Percentiles rank a stretch among this genome's conserved stretches.
These are phyloP conservation scores for Thamnophis elegans DNA, from an alignment of 2,797 vertebrate genomes.

Conservation along the genomic window DNA sequence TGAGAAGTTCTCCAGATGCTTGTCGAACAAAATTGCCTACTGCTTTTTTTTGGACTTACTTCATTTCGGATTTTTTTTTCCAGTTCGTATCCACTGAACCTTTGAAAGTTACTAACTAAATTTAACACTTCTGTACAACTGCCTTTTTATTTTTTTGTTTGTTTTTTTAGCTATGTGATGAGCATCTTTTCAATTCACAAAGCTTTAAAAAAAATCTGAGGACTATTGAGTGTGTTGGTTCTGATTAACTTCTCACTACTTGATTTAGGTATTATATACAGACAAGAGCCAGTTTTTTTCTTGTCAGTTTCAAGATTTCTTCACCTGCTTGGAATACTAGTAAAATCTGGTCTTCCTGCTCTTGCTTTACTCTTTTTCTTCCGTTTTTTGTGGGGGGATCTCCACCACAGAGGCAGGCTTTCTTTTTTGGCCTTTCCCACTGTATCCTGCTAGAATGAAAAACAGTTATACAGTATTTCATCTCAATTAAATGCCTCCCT, in stretches of 20 bases:
- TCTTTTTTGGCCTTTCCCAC: slow-evolving; percentile 67
- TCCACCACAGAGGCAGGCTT: slow-evolving; percentile 71
- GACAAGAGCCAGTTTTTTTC: neutral
- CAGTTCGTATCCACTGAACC: neutral
- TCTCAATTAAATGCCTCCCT: slow-evolving; percentile 71
- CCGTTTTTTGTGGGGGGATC: slow-evolving; percentile 66
- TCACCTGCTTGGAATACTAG: slow-evolving; percentile 64
- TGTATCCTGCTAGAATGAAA: slow-evolving; percentile 65
- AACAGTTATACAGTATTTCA: slow-evolving; percentile 66
- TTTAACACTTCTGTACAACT: slow-evolving; percentile 5
- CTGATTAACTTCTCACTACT: neutral
- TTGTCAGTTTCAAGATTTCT: slow-evolving; percentile 33
- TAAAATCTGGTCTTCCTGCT: slow-evolving; percentile 67
- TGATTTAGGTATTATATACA: slow-evolving; percentile 25
- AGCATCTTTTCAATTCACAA: slow-evolving; percentile 6
- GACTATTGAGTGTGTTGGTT: neutral
- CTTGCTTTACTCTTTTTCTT: slow-evolving; percentile 73
- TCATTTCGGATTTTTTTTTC: neutral
- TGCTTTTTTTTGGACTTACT: slow-evolving; percentile 18
- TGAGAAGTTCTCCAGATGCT: slow-evolving; percentile 6
- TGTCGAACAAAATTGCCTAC: slow-evolving; percentile 3
- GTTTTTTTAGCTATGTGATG: neutral
- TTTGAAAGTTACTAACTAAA: slow-evolving; percentile 10
- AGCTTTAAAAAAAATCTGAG: slow-evolving; percentile 17
- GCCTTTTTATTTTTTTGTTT: neutral